phyloP scores from a whole-genome alignment of 2,113 vertebrate species.

The Fulmarus glacialis region DNA sequence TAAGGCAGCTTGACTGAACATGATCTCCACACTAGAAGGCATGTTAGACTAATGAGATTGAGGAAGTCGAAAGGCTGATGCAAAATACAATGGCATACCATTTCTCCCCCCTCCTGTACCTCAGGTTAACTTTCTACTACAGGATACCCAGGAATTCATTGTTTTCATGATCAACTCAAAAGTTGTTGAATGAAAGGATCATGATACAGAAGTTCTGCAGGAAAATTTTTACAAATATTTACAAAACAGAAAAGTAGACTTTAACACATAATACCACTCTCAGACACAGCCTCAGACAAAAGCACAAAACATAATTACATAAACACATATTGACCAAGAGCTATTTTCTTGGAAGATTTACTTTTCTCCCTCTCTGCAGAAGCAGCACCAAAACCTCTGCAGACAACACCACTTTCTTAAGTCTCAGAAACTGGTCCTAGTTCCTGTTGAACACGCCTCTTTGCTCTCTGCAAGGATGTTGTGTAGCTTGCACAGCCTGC shows the following conservation, averaged over 20 bases:
- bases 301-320: neutral
- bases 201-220: neutral
- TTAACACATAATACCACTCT: neutral
- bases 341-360: neutral
- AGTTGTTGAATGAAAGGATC: neutral
- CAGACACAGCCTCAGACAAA: neutral
- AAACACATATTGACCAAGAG: neutral
- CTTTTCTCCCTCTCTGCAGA: neutral
- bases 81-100: neutral
- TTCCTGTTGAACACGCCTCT: neutral
- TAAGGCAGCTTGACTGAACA: neutral
- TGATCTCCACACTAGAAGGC: neutral
- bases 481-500: neutral
- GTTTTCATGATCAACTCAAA: neutral
- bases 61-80: neutral
- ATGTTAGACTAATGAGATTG: neutral
- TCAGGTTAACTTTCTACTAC: neutral
- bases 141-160: neutral
- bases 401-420: neutral
- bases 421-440: neutral
- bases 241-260: neutral
- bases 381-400: neutral
- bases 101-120: neutral
- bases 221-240: neutral
- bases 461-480: neutral